Evolutionary conservation across 2,113 vertebrate species (phyloP), one percentile per base, ranked within the genome.

Genomic region (Glaucomys volans): DNA sequence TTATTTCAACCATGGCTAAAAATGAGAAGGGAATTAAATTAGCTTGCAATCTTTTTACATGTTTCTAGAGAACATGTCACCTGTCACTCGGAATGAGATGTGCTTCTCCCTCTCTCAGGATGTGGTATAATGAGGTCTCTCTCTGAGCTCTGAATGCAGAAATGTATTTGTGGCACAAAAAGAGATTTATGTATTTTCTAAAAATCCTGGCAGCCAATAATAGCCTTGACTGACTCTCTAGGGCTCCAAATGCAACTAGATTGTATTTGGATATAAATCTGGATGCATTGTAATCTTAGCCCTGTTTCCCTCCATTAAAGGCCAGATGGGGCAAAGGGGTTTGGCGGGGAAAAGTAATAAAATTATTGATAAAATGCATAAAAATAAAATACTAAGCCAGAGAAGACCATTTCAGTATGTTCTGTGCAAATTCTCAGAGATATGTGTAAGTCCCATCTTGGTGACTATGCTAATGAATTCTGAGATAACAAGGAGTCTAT

Each of bases 181-280:
- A 95, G 97, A 98, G 98, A 98, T 98, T 98, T 98, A 98, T 98
- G n/a, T 94, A 98, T 98, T 98, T 98, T 98, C 98, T 98, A 98
- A 97, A 98, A 98, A 97, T 97, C 95, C 97, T 98, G 98, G 95
- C 98, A 98, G 98, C 98, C 98, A 98, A 98, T 98, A 98, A 98
- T 98, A 98, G 97, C 97, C 0, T 90, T 28, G 96, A 98, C 96
- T 98, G 97, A 95, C 97, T 98, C 97, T 98, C 97, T 94, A 90
- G 97, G 95, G 96, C 94, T 52, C 96, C 96, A 97, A 96, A 96
- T 96, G 97, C 71, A 96, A 98, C 79, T 85, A 98, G 97, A 97
- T 97, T 13, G 1, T 97, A 95, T 95, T 0, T 98, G 96, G 98
- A 96, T 97, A 77, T 98, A 98, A 98, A 98, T 98, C 98, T 98